Evolutionary conservation across 35 echinoderm and acorn worm genomes (phyloP).

Genomic region (Patiria miniata): DNA sequence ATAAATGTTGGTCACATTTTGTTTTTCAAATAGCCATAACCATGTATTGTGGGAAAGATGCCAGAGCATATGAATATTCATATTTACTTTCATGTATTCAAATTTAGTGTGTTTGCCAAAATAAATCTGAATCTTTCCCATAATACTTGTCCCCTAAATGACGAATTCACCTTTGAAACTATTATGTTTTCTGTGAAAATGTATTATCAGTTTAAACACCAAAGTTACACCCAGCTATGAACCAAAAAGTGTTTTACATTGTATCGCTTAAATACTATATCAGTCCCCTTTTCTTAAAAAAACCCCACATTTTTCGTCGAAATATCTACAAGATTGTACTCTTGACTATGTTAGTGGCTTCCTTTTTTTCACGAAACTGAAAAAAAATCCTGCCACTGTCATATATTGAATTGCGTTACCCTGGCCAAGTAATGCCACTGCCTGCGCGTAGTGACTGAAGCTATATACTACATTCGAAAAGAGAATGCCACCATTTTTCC

Average conservation of each 20-base stretch:
- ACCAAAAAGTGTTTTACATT: background rate
- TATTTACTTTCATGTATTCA: background rate
- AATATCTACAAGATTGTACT: background rate
- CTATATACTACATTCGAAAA: no score
- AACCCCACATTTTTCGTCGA: background rate
- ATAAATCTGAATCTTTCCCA: background rate
- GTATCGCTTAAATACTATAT: background rate
- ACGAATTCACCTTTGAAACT: background rate
- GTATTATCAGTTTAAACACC: background rate
- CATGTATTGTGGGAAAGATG: background rate
- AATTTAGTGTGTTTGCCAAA: background rate
- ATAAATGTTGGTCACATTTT: background rate
- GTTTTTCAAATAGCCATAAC: background rate
- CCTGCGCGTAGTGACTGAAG: no score
- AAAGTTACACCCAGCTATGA: background rate
- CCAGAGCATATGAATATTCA: background rate
- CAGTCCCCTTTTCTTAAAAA: background rate
- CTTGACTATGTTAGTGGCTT: background rate
- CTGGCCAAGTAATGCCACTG: no score
- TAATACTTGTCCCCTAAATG: background rate
- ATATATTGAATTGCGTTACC: no score
- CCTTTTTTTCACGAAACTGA: background rate
- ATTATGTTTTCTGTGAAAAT: background rate
- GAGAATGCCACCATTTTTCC: no score
- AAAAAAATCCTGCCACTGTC: background rate